phyloP scores from a whole-genome alignment of 2,797 vertebrate genomes.

The Pseudochromis fuscus region DNA sequence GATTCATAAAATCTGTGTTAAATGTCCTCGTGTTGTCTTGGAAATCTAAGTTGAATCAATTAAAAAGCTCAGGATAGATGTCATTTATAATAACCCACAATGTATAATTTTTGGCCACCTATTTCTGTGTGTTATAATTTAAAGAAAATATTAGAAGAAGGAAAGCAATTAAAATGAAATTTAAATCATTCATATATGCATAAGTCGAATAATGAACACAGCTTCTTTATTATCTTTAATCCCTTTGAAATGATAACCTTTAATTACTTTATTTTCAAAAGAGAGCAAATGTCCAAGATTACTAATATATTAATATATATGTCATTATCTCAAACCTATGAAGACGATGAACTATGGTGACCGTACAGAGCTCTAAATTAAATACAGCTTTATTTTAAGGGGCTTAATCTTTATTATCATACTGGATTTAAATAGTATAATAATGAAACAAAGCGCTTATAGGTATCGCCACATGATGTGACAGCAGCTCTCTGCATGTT shows the following conservation, averaged over 20 bases:
- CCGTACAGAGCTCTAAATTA: constrained; percentile 26
- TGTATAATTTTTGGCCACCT: constrained; percentile 55
- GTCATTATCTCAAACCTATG: constrained; percentile 51
- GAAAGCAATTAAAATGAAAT: constrained; percentile 39
- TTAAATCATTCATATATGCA: constrained; percentile 39
- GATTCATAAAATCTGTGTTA: constrained; percentile 51
- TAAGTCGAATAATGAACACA: constrained; percentile 33
- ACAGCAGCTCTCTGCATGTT: constrained; percentile 25
- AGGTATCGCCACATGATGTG: constrained; percentile 29
- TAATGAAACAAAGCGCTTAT: constrained; percentile 21
- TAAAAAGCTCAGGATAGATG: constrained; percentile 86
- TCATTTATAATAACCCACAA: constrained; percentile 62
- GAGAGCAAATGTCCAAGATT: constrained; percentile 43
- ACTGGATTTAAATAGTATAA: constrained; percentile 9
- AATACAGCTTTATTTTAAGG: constrained; percentile 28
- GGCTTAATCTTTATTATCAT: constrained; percentile 15
- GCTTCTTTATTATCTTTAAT: constrained; percentile 16
- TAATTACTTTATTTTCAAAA: constrained; percentile 49
- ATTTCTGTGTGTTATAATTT: constrained; percentile 37
- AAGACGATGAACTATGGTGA: constrained; percentile 32
- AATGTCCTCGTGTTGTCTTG: constrained; percentile 62
- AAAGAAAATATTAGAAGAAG: constrained; percentile 45
- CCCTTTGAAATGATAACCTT: constrained; percentile 21
- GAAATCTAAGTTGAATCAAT: constrained; percentile 68
- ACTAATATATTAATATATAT: constrained; percentile 40